Base-by-base conservation (phyloP, 2,797 vertebrate genomes). In the Balearica regulorum region DNA sequence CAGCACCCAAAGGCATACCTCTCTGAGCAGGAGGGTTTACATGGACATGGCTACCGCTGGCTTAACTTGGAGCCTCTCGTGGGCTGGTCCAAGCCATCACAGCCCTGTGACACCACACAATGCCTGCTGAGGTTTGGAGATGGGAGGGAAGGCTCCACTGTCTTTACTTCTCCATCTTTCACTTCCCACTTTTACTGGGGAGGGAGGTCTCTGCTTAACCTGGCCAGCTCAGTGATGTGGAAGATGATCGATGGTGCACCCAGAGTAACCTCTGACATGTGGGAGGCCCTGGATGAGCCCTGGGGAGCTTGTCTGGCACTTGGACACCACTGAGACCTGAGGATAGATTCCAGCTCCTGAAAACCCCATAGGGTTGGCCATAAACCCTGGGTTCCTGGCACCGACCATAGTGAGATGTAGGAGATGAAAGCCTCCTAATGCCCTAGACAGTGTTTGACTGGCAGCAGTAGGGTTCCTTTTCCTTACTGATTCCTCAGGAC, bases 41-140 rank as follows among this genome's bases (percentile, higher is more conserved):
- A 39, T 41, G 26, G 37, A 19, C 7, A 13, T 0, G 6, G 57
- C 18, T 57, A 29, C 24, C 2, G 3, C 25, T 55, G 51, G 9
- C 2, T 15, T 48, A 57, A 49, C 65, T 43, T 0, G 0, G 80
- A 86, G 24, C 31, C 53, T 58, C 35, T 54, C 3, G 1, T 1
- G 5, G n/a, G 51, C n/a, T 43, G 35, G 58, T 55, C 24, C 33
- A 8, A 28, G 11, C 57, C 8, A 24, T 28, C 0, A 3, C 35
- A 85, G 46, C 41, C 29, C 39, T 35, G 43, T 41, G 69, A 79
- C 60, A 35, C 26, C 0, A 0, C 3, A 1, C 61, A 39, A 3
- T 11, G 18, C 29, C 58, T 71, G 39, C 44, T 69, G 68, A 51
- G n/a, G 28, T 46, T 33, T 83, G 77, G 37, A 1, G 11, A 31